Base-by-base conservation (phyloP, 2,113 vertebrate genomes). In the Corythaeola cristata region DNA sequence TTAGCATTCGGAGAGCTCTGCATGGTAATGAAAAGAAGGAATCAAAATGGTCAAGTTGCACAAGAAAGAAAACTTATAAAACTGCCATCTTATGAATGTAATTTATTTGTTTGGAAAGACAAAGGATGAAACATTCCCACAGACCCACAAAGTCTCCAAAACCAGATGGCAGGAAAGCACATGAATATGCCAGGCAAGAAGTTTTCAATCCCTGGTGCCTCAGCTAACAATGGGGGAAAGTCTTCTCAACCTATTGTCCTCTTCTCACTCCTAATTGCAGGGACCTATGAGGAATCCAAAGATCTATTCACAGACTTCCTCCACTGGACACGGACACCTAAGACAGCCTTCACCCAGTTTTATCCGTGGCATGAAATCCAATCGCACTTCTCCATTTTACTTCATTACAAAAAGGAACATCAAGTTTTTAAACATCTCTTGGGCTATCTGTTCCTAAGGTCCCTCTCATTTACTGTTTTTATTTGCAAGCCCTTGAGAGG, bases 61-160 rank as follows among this genome's bases (percentile, higher is more conserved):
- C 90, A 94, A 96, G 93, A 97, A 97, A 94, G 90, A 90, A 93
- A 96, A 96, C 92, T 95, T 96, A 96, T 95, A 96, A 96, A 96
- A 94, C 92, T 96, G 96, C 96, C 96, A 92, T 94, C 85, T 94
- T 83, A 92, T 95, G 93, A 95, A 94, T 89, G 88, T 93, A 95
- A 96, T 96, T 96, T 96, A 97, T 97, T 96, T 33, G 56, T 94
- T 96, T 90, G 77, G 93, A 92, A 95, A 96, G 92, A 97, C 96
- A 97, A 97, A 97, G 97, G 83, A 95, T 92, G 73, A 95, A 92
- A 89, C 83, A 93, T 94, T 96, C 96, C 96, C 95, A 96, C 82
- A 95, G 79, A 92, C 80, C 90, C 92, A 89, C 88, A 94, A 84
- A 94, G 72, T 96, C 88, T 86, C 83, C 4, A 19, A 88, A 96